Base-by-base conservation (phyloP, 2,113 vertebrate genomes). In the Pachypanchax playfairii region DNA sequence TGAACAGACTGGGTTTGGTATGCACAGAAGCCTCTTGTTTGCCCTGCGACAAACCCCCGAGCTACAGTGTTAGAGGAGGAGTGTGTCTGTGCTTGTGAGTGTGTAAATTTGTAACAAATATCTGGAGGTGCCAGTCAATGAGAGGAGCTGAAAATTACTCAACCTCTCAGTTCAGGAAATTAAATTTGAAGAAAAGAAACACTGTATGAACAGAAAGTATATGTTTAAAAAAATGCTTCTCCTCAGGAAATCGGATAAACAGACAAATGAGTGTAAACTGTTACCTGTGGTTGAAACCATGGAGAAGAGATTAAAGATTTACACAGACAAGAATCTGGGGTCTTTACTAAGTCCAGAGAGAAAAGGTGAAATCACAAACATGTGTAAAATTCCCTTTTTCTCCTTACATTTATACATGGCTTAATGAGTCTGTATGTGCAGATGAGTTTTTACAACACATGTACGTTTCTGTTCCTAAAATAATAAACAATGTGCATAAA, bases 11-110 rank as follows among this genome's bases (percentile, higher is more conserved):
- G 60, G 39, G 63, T 75, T 82, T 63, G 79, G 75, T 76, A 77
- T 83, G 83, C 77, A 70, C 67, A 83, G 64, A 84, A 69, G 74
- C 33, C 75, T 68, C 73, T 73, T 80, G 64, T 65, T 65, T 69
- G 76, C 70, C 76, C 66, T 73, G 49, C n/a, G 20, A 75, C 82
- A 73, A 77, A 66, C 73, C 79, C 73, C 0, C n/a, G n/a, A 55
- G 68, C 74, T 15, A 69, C 53, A 61, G 65, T 46, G 53, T 54
- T 80, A 69, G 72, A 84, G 69, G 55, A 56, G 41, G 52, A 50
- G 22, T 13, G 52, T 47, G 65, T 42, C 49, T 66, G 20, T 70
- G 25, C 38, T 47, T 46, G 18, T 21, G 35, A 38, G 73, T 2
- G 75, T 2, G 28, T 33, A 33, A 62, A 65, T 59, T 59, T 72